These are phyloP conservation scores for Sakesphorus luctuosus DNA, from an alignment of 2,113 vertebrate species.

Conservation along the genomic window DNA sequence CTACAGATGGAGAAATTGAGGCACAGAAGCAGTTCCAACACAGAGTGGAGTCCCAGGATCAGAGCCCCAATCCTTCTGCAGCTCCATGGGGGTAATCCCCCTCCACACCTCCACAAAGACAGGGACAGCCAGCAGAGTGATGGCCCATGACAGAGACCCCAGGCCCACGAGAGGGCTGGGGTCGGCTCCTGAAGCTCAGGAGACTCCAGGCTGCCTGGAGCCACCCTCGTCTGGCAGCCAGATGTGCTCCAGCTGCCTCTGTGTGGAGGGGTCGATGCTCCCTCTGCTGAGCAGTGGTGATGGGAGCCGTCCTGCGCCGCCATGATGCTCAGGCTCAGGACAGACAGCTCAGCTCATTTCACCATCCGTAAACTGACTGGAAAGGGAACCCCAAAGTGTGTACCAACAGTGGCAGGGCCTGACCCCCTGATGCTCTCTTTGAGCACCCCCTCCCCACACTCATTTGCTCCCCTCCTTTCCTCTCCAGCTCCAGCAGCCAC, in stretches of 20 bases:
- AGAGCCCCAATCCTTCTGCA: neutral
- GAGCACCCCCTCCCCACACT: neutral
- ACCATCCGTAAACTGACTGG: neutral
- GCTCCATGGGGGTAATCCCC: neutral
- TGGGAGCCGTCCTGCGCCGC: accelerated
- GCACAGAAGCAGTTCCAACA: neutral
- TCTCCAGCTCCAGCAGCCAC: neutral
- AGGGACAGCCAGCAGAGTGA: neutral
- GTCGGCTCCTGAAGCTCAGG: neutral
- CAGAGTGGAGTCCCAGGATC: neutral
- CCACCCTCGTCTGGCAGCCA: conserved; percentile 30
- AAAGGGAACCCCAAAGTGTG: neutral
- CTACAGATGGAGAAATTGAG: neutral
- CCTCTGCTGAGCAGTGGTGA: neutral
- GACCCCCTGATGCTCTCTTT: neutral
- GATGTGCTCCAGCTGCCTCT: conserved; percentile 26
- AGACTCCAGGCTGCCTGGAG: neutral
- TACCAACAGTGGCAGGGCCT: neutral
- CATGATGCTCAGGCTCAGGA: neutral
- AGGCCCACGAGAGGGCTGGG: neutral
- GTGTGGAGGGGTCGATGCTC: neutral
- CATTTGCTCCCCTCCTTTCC: neutral
- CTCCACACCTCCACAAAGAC: neutral
- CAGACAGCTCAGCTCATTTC: neutral
- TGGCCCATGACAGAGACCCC: neutral